A percentile compares a stretch with the other conserved stretches of the same genome.
Evolutionary conservation across 1,140 invertebrate species (phyloP).

Genomic region (Papilio dardanus): DNA sequence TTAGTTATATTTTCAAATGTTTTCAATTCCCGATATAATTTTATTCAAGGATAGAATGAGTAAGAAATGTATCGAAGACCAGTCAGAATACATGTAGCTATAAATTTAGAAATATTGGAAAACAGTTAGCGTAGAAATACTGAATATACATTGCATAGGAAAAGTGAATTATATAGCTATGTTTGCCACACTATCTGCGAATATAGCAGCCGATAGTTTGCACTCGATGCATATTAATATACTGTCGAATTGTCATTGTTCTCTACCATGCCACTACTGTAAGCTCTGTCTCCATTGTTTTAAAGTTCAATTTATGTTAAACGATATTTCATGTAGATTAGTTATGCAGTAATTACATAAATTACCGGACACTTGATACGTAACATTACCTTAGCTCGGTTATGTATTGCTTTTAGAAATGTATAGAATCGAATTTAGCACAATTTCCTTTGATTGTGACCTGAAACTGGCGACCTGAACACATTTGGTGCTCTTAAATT

Average conservation of each 20-base stretch:
- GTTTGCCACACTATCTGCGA: constrained; percentile 43
- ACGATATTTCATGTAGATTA: constrained; percentile 16
- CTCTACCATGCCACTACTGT: constrained; percentile 11
- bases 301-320: background rate
- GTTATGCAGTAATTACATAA: constrained; percentile 31
- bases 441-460: background rate
- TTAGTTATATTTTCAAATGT: no score
- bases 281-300: constrained; percentile 11
- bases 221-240: constrained; percentile 58
- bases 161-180: constrained; percentile 39
- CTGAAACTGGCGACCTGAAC: background rate
- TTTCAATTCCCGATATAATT: no score
- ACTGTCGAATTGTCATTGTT: constrained; percentile 37
- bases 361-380: constrained; percentile 19
- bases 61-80: background rate
- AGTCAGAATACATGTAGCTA: constrained; percentile 10
- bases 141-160: constrained; percentile 33
- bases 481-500: no score
- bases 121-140: constrained; percentile 27
- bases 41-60: background rate
- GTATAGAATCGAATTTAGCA: background rate
- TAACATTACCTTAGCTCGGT: constrained; percentile 11
- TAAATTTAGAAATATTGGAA: constrained; percentile 29
- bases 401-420: constrained; percentile 1
- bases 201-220: constrained; percentile 49